Evolutionary conservation across 2,888 invertebrate species (phyloP).

Genomic region (Apomyelois bistriatella): DNA sequence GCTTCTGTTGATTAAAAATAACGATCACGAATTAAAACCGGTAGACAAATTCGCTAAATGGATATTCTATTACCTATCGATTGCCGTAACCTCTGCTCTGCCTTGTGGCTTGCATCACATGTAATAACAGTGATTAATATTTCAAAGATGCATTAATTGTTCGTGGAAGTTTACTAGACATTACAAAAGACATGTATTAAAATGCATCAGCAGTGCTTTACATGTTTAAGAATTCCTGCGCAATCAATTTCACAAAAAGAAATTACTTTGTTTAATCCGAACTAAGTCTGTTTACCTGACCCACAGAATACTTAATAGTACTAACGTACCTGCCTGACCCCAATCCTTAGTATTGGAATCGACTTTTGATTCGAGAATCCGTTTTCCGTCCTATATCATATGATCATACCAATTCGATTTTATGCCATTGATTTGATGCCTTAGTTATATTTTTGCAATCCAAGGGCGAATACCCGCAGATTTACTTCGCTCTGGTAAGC

Average conservation of each 20-base stretch:
- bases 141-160: slow-evolving; percentile 5
- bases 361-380: not conserved
- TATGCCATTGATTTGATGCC: no score
- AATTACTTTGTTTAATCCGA: not conserved
- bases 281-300: not conserved
- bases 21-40: slow-evolving; percentile 42
- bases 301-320: no score
- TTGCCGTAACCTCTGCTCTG: not conserved
- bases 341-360: not conserved
- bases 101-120: not conserved
- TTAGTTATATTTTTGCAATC: no score
- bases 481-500: no score
- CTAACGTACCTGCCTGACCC: no score
- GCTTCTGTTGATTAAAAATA: slow-evolving; percentile 49
- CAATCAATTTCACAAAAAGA: not conserved
- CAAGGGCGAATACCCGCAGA: no score
- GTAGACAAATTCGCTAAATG: slow-evolving; percentile 30
- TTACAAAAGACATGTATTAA: not conserved
- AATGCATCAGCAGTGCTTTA: not conserved
- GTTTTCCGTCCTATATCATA: no score
- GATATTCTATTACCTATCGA: not conserved
- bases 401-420: no score
- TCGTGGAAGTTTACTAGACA: not conserved
- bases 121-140: slow-evolving; percentile 2
- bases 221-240: not conserved